These are phyloP conservation scores for Symphodus melops DNA, from an alignment of 2,113 vertebrate species.

Conservation along the genomic window DNA sequence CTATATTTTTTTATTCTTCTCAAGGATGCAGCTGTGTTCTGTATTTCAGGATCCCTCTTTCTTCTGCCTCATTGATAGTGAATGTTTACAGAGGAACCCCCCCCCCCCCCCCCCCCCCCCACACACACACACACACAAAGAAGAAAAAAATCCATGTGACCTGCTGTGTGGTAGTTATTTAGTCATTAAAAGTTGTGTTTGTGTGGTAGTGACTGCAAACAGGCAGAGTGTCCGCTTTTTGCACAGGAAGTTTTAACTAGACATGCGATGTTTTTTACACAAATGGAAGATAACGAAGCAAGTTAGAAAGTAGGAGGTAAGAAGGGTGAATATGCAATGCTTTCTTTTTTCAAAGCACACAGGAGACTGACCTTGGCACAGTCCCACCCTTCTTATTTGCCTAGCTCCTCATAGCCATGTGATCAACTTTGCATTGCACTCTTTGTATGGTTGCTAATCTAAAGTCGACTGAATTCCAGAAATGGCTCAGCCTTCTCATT, in stretches of 20 bases:
- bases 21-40: slow-evolving; percentile 23
- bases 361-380: slow-evolving; percentile 4
- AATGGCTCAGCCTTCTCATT: slow-evolving; percentile 32
- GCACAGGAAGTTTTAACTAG: not conserved
- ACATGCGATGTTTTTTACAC: slow-evolving; percentile 11
- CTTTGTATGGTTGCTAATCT: slow-evolving; percentile 57
- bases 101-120: too few relatives aligned
- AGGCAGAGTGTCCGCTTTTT: slow-evolving; percentile 2
- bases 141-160: slow-evolving; percentile 69
- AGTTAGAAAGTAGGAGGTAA: slow-evolving; percentile 2
- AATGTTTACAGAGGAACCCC: slow-evolving; percentile 39
- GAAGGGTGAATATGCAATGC: not conserved
- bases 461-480: slow-evolving; percentile 54
- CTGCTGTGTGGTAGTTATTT: slow-evolving; percentile 59
- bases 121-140: too few relatives aligned
- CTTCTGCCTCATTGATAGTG: slow-evolving; percentile 6
- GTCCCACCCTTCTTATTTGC: slow-evolving; percentile 54
- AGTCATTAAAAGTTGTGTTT: slow-evolving; percentile 54
- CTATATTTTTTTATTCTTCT: slow-evolving; percentile 32
- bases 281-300: not conserved
- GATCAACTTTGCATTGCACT: slow-evolving; percentile 61
- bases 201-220: not conserved
- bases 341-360: slow-evolving; percentile 18
- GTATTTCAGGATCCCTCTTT: slow-evolving; percentile 14
- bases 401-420: slow-evolving; percentile 41